phyloP scores from a whole-genome alignment of 2,888 invertebrate genomes.

The Gortyna flavago region DNA sequence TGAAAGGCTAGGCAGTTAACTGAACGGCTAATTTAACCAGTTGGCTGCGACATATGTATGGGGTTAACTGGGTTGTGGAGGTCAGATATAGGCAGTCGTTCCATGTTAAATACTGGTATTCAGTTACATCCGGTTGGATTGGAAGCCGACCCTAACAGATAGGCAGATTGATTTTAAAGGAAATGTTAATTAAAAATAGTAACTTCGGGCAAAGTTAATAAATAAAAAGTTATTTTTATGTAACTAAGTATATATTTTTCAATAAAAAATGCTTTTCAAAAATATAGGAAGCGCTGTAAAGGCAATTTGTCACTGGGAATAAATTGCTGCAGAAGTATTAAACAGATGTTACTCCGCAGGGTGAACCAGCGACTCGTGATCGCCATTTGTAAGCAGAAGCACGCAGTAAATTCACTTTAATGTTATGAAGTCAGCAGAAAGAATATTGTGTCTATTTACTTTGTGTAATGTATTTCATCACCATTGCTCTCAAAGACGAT shows the following conservation, averaged over 20 bases:
- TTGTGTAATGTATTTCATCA: no score
- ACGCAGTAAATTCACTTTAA: constrained; percentile 51
- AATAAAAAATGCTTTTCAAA: constrained; percentile 4
- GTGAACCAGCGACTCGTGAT: constrained; percentile 58
- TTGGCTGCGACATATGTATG: no score
- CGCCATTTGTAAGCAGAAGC: constrained; percentile 66
- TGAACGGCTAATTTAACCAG: no score
- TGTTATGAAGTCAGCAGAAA: constrained; percentile 44
- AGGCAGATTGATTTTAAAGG: background rate
- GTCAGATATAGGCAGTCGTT: background rate
- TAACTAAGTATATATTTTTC: background rate
- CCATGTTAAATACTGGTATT: background rate
- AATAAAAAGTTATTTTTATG: background rate
- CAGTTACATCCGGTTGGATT: background rate
- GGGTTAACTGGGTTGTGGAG: background rate
- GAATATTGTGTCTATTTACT: background rate
- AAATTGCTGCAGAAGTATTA: constrained; percentile 71
- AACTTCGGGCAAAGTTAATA: background rate
- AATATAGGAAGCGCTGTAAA: constrained; percentile 43
- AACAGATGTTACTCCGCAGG: constrained; percentile 69
- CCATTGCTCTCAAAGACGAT: no score
- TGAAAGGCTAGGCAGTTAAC: no score
- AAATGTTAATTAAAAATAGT: background rate
- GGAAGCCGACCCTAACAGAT: no score
- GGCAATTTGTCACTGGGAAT: constrained; percentile 69